Conservation (phyloP, 1,140 invertebrate genomes). For the Drosophila varians region DNA sequence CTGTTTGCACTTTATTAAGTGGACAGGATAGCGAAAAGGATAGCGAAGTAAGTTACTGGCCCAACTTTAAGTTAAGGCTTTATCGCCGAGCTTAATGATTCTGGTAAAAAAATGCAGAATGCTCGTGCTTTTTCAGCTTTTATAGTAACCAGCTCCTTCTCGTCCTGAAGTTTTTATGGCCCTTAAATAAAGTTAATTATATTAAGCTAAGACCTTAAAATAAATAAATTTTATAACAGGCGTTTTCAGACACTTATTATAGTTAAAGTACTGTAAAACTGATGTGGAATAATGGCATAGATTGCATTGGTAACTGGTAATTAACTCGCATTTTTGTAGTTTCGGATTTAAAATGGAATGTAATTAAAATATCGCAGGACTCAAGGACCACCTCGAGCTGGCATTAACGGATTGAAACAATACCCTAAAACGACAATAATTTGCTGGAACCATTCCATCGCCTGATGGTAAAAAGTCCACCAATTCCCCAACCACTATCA, state of each 20-base stretch:
- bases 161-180: neutral
- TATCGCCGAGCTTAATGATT: constrained; percentile 12
- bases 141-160: neutral
- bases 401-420: constrained; percentile 23
- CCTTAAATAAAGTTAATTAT: neutral
- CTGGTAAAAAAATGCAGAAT: constrained; percentile 4
- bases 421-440: constrained; percentile 22
- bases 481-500: constrained; percentile 1
- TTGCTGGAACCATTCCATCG: constrained; percentile 3
- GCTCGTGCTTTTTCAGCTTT: neutral
- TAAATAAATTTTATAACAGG: too few relatives aligned
- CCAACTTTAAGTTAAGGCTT: constrained; percentile 37
- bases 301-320: too few relatives aligned
- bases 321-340: neutral
- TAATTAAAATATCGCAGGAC: constrained; percentile 15
- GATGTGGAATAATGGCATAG: too few relatives aligned
- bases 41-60: constrained; percentile 24
- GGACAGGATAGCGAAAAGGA: constrained; percentile 21
- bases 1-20: constrained; percentile 79
- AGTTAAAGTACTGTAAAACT: too few relatives aligned
- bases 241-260: too few relatives aligned
- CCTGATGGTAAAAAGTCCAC: neutral
- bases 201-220: too few relatives aligned
- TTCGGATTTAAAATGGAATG: constrained; percentile 1
- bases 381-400: neutral